Base-by-base conservation (phyloP, 1,140 invertebrate species). In the Mercenaria mercenaria region DNA sequence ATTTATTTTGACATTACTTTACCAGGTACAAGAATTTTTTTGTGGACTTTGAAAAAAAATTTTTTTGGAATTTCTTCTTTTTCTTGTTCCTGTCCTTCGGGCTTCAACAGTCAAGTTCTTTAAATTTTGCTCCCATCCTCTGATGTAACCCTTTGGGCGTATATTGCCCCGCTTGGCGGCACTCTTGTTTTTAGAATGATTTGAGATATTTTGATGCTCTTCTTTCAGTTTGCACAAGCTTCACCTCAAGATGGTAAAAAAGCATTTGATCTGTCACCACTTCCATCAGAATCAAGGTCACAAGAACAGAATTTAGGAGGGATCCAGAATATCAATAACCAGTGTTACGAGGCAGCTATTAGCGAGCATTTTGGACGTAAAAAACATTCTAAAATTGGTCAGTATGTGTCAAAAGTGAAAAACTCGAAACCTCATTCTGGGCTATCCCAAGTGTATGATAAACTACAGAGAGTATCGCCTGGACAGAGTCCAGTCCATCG, bases 261-360 rank as follows among this genome's bases (percentile, higher is more conserved):
- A 15, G 6, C n/a, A 4, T 29, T n/a, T n/a, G 59, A 64, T 64
- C 6, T 64, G 4, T 26, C 23, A 29, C 4, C 20, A 64, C 23
- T 64, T 29, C 26, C 26, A n/a, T 8, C 23, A 29, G 1, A 11
- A 29, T 26, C 59, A 64, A 26, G 15, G 26, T 29, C 29, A 29
- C n/a, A 64, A 29, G 59, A 64, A 29, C n/a, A 3, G 59, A 64
- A 64, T 8, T 10, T n/a, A 1, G 8, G 52, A 20, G 59, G 59
- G 26, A 3, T 64, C 0, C n/a, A 64, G 26, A 64, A 64, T 29
- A 64, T 64, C 10, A 64, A 64, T 29, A 64, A 29, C n/a, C 59
- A 74, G n/a, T 86, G 83, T 56, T 86, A 50, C 34, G 32, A 86
- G 20, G 83, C 83, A 56, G 83, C 83, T 18, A 56, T 86, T 20